These are phyloP conservation scores for Macropus fuliginosus DNA, from an alignment of 2,797 vertebrate species.

Conservation along the genomic window DNA sequence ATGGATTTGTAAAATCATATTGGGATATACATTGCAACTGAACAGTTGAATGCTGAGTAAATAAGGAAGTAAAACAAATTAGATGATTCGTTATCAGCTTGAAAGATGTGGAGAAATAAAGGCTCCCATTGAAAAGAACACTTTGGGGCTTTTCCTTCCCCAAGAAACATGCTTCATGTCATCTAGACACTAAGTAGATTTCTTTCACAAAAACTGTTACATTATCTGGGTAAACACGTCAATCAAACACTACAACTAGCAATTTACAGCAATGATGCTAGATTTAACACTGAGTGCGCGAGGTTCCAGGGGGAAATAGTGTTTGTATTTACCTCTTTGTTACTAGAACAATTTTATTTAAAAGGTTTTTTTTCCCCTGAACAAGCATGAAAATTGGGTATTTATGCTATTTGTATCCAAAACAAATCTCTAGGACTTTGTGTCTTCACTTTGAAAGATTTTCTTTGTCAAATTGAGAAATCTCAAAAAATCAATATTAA, in stretches of 20 bases:
- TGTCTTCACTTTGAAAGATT: slow-evolving; percentile 69
- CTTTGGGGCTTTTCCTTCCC: slow-evolving; percentile 80
- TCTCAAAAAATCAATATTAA: slow-evolving; percentile 60
- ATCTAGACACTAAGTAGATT: slow-evolving; percentile 86
- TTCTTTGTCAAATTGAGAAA: slow-evolving; percentile 67
- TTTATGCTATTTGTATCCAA: slow-evolving; percentile 72
- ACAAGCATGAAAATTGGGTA: slow-evolving; percentile 68
- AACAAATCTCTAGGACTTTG: slow-evolving; percentile 77
- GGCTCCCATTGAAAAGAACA: slow-evolving; percentile 73
- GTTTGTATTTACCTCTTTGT: slow-evolving; percentile 82
- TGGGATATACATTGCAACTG: slow-evolving; percentile 1
- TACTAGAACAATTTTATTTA: slow-evolving; percentile 73
- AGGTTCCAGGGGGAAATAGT: slow-evolving; percentile 78
- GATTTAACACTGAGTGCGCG: slow-evolving; percentile 82
- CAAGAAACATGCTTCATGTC: slow-evolving; percentile 83
- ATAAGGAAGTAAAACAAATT: slow-evolving; percentile 75
- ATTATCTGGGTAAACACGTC: slow-evolving; percentile 88
- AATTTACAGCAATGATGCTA: slow-evolving; percentile 86
- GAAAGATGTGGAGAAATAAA: slow-evolving; percentile 70
- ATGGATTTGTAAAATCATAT: slow-evolving; percentile 26
- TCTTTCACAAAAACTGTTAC: slow-evolving; percentile 86
- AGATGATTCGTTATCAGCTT: slow-evolving; percentile 68
- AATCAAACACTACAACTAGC: slow-evolving; percentile 86
- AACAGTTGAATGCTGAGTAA: slow-evolving; percentile 62
- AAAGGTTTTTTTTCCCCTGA: slow-evolving; percentile 53